phyloP scores from a whole-genome alignment of 2,797 vertebrate genomes.

The Margarornis squamiger region DNA sequence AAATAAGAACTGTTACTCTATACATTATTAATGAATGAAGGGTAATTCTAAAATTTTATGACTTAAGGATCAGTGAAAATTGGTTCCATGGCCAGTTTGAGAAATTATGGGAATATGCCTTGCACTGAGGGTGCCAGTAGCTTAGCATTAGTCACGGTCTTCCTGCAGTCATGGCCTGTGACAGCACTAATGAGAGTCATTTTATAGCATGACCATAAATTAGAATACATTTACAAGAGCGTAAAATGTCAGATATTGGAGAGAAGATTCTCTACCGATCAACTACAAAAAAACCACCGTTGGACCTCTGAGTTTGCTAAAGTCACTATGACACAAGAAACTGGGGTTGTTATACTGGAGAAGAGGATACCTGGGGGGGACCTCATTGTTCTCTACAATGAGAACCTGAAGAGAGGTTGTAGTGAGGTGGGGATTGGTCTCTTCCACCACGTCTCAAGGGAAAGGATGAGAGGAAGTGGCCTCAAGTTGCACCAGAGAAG shows the following conservation, averaged over 20 bases:
- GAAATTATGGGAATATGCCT: conserved; percentile 90
- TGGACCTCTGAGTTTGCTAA: conserved; percentile 40
- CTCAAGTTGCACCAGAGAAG: not conserved
- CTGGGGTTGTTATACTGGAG: not conserved
- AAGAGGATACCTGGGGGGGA: not conserved
- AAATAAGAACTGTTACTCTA: conserved; percentile 79
- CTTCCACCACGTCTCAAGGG: not conserved
- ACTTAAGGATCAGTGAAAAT: conserved; percentile 88
- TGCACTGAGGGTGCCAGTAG: conserved; percentile 82
- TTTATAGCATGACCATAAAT: conserved; percentile 86
- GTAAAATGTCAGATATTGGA: conserved; percentile 83
- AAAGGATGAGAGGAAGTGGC: not conserved
- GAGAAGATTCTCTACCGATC: conserved; percentile 67
- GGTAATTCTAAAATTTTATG: conserved; percentile 94
- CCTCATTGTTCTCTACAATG: not conserved
- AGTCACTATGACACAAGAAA: not conserved
- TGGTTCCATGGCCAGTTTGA: conserved; percentile 94
- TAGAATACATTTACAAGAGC: conserved; percentile 84
- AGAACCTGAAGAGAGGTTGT: not conserved
- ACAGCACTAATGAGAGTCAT: conserved; percentile 94
- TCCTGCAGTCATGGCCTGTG: conserved; percentile 82
- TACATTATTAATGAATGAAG: conserved; percentile 94
- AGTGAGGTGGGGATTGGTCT: not conserved
- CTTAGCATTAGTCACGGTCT: conserved; percentile 89
- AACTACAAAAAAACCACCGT: conserved; percentile 37